Base-by-base conservation (phyloP, 2,113 vertebrate genomes). In the Astur gentilis region DNA sequence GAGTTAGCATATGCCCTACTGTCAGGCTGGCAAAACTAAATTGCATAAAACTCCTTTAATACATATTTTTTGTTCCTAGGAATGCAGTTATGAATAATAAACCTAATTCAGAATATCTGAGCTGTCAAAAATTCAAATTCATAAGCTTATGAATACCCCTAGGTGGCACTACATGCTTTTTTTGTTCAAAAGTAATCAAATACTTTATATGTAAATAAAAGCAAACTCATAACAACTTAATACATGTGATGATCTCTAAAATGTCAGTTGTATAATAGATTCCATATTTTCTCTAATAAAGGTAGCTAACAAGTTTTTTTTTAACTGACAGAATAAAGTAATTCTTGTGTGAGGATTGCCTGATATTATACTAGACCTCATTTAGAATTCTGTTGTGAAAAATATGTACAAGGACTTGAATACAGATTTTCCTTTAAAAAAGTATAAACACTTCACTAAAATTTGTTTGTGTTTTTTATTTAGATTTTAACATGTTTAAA, bases 161-260 rank as follows among this genome's bases (percentile, higher is more conserved):
- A 97, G 94, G 81, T 95, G 90, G 96, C 70, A 96, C 87, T 87
- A 83, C 42, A n/a, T 93, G 52, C 47, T 96, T 94, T 95, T 92
- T 91, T 72, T 87, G 29, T 83, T 95, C 45, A 71, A 88, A 67
- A 90, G 34, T 92, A 86, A 91, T 93, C 11, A 78, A 77, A 66
- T 49, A 80, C 32, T 70, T 66, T 60, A 31, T 57, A 47, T 66
- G 45, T 70, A 80, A 77, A 96, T 83, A 79, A 95, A 91, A 95
- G 44, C 9, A 88, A 90, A 94, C 78, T 69, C 26, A 13, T 31
- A 72, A 40, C 40, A 71, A 2, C 29, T 75, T 86, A 70, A 67
- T 80, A 19, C 13, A 44, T 3, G 4, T 13, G 11, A 84, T 78
- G 5, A 55, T 86, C 38, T 83, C 27, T 40, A 16, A 87, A 83